Percentiles rank a stretch among this genome's conserved stretches.
These are phyloP conservation scores for Eubucco bourcierii DNA, from an alignment of 2,113 vertebrate species.

Conservation along the genomic window DNA sequence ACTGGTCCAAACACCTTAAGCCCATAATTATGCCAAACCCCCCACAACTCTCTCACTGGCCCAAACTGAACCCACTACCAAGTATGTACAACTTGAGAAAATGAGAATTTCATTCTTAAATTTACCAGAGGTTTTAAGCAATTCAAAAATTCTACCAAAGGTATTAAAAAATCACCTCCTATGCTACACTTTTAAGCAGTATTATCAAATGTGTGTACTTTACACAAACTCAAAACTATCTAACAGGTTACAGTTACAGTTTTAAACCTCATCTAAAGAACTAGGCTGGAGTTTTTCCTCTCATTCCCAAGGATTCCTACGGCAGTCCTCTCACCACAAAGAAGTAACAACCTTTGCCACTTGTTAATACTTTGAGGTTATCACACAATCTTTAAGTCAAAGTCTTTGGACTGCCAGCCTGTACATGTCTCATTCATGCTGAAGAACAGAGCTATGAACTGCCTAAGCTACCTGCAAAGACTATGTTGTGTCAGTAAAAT, in stretches of 20 bases:
- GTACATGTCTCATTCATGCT: background rate
- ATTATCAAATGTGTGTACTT: background rate
- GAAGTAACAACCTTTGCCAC: background rate
- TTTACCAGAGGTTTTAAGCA: background rate
- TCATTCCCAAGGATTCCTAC: background rate
- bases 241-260: background rate
- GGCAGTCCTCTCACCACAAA: background rate
- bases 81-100: background rate
- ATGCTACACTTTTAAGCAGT: background rate
- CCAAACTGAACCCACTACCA: background rate
- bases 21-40: background rate
- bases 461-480: background rate
- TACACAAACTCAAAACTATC: background rate
- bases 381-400: background rate
- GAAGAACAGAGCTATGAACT: background rate
- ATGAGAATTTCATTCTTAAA: background rate
- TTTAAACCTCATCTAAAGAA: background rate
- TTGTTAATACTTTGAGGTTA: background rate
- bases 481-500: background rate
- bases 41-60: no score
- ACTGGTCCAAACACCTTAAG: background rate
- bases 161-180: background rate
- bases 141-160: rapidly evolving
- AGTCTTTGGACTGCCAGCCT: background rate
- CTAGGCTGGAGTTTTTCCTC: background rate